Conservation (phyloP, 2,113 vertebrate species). For the human (Homo sapiens) region GRCh38 chr6:75200501-75201000, state of each 20-base stretch:
- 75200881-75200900: conserved; percentile 46
- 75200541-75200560: too few species aligned
- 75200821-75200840: not conserved
- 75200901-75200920: not conserved
- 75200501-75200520: too few species aligned
- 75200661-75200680: not conserved
- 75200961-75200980: not conserved
- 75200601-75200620: not conserved
- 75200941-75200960: not conserved
- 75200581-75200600: not conserved
- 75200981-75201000: conserved; percentile 38
- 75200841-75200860: not conserved
- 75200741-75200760: not conserved
- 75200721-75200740: not conserved
- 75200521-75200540: too few species aligned
- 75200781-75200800: not conserved
- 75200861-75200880: not conserved
- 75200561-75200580: too few species aligned
- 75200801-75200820: not conserved
- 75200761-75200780: conserved; percentile 47
- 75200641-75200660: not conserved
- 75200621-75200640: not conserved
- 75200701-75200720: not conserved
- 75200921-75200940: not conserved
- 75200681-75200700: not conserved